Evolutionary conservation across 2,797 vertebrate genomes (phyloP), one percentile per base, ranked within the genome.

Genomic region (Aselliscus stoliczkanus): DNA sequence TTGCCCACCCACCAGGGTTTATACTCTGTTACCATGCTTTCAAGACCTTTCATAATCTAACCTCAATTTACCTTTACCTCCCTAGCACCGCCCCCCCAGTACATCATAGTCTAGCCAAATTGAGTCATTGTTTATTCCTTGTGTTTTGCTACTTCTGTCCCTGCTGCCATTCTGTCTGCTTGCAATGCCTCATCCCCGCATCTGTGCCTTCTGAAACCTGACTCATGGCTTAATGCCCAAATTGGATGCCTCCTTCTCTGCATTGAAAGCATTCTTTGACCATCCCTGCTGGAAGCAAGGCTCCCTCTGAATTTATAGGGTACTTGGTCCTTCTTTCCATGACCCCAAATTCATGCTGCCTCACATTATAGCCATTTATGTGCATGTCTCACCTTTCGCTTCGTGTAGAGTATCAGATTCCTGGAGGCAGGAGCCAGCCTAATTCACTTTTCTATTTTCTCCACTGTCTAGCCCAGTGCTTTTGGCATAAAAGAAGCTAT

Each of bases 141-240:
- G 62, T 67, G 58, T 70, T 79, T 89, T 89, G 93, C 81, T 65
- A 64, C 69, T 83, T 93, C 84, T 93, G 93, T 81, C 81, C 58
- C 92, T 83, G 94, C 54, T 93, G 84, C 69, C 47, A 70, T 80
- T 64, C 69, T 23, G 14, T 86, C 87, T 89, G 56, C 90, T 77
- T 62, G 69, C 39, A 64, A 21, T 42, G 70, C 52, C 39, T 90
- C 56, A 42, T 79, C 27, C 31, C 39, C 64, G 87, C 54, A 91
- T 65, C 87, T 92, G 67, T 62, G 84, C 56, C 64, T 92, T 89
- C 80, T 97, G 95, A 93, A 95, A 94, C 72, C 58, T 44, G 83
- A 94, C 70, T 83, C 52, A 2, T 47, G 90, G 94, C 95, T 96
- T 23, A n/a, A 3, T 37, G 64, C 75, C 83, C 60, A 54, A 39